Percentiles rank a stretch among this genome's conserved stretches.
Conservation (phyloP, 2,797 vertebrate genomes). For the Sebastes ruberrimus region DNA sequence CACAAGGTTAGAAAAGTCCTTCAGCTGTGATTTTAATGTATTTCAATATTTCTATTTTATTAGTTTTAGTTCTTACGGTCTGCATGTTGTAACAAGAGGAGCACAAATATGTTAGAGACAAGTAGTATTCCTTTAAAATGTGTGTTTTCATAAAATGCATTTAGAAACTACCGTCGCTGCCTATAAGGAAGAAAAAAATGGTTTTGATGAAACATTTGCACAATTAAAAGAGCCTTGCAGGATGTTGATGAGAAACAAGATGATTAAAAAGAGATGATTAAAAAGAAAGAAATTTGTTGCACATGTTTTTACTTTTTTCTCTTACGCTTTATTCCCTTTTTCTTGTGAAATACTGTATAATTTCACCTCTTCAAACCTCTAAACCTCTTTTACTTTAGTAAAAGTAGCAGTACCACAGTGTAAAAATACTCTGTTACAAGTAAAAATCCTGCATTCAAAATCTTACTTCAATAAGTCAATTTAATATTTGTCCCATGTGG, state of each 20-base stretch:
- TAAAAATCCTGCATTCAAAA: background rate
- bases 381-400: background rate
- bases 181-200: too few relatives aligned
- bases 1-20: constrained; percentile 31
- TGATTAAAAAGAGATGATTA: background rate
- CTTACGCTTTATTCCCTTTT: background rate
- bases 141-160: background rate
- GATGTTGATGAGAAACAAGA: too few relatives aligned
- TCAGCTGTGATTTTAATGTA: background rate
- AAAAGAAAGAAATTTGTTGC: background rate
- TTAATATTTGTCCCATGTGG: too few relatives aligned
- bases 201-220: background rate
- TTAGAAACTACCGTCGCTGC: background rate
- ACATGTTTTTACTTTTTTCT: background rate
- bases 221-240: background rate
- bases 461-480: background rate
- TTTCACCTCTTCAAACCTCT: background rate
- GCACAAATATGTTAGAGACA: background rate
- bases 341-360: background rate
- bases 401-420: background rate
- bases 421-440: background rate
- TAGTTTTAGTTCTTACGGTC: background rate
- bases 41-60: background rate
- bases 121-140: background rate
- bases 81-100: background rate